A percentile compares a stretch with the other conserved stretches of the same genome.
These are phyloP conservation scores for Lepidurus arcticus DNA, from an alignment of 1,140 invertebrate species.

Conservation along the genomic window DNA sequence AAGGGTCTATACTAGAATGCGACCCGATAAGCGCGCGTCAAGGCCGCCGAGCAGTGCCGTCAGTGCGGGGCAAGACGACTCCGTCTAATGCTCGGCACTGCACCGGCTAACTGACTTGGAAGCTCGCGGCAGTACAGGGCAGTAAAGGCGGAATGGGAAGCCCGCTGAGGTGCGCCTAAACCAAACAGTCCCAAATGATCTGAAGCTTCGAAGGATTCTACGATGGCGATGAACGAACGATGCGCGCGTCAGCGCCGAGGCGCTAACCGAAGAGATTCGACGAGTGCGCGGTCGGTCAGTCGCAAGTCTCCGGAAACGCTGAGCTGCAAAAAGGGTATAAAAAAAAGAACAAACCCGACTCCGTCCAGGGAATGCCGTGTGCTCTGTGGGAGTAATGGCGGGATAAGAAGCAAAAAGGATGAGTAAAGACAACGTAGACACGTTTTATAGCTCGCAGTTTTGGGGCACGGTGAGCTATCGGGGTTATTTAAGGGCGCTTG, in stretches of 20 bases:
- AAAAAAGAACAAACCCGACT: background rate
- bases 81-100: conserved; percentile 1
- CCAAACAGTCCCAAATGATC: conserved; percentile 19
- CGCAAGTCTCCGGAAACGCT: background rate
- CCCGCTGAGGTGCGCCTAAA: conserved; percentile 3
- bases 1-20: background rate
- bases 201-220: conserved; percentile 18
- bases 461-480: background rate
- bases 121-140: conserved; percentile 2
- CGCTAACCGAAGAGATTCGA: conserved; percentile 18
- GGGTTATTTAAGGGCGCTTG: background rate
- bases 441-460: background rate
- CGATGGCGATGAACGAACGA: background rate
- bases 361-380: background rate
- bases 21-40: conserved; percentile 17
- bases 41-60: background rate
- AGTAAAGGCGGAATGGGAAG: conserved; percentile 15
- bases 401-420: background rate
- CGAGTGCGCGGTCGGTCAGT: conserved; percentile 20
- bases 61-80: conserved; percentile 20
- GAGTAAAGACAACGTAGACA: background rate
- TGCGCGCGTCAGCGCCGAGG: conserved; percentile 11
- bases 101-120: conserved; percentile 15
- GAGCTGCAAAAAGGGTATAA: background rate
- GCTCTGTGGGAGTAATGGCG: background rate